Percentiles rank a stretch among this genome's conserved stretches.
Conservation (phyloP, 2,797 vertebrate species). For the Etheostoma nigrum region DNA sequence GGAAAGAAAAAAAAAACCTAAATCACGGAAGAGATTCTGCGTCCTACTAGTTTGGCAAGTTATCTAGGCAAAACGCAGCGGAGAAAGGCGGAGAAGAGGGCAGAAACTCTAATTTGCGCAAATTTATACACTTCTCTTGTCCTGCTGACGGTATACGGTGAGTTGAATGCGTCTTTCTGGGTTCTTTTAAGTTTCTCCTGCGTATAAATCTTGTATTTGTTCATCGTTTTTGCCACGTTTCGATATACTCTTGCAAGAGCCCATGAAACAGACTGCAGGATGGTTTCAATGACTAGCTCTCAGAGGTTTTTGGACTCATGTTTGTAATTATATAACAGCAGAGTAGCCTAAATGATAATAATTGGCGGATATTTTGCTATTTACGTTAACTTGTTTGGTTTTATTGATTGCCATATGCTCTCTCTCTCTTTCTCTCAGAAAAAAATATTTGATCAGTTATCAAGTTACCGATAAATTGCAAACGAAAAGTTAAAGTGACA, state of each 20-base stretch:
- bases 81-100: slow-evolving; percentile 72
- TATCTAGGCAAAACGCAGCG: slow-evolving; percentile 70
- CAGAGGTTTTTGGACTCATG: slow-evolving; percentile 14
- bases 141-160: slow-evolving; percentile 76
- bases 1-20: slow-evolving; percentile 73
- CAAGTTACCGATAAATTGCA: slow-evolving; percentile 38
- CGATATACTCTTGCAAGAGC: slow-evolving; percentile 69
- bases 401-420: slow-evolving; percentile 10
- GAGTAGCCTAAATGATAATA: neutral
- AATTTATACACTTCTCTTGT: slow-evolving; percentile 69
- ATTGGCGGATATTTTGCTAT: neutral
- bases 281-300: slow-evolving; percentile 46
- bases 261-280: slow-evolving; percentile 54
- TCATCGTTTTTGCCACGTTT: slow-evolving; percentile 85
- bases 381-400: neutral
- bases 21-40: slow-evolving; percentile 88
- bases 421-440: slow-evolving; percentile 14
- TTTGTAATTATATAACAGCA: slow-evolving; percentile 47
- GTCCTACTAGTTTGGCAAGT: slow-evolving; percentile 83
- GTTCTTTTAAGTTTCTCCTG: slow-evolving; percentile 27
- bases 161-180: slow-evolving; percentile 68
- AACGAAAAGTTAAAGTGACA: slow-evolving; percentile 42
- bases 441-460: slow-evolving; percentile 56
- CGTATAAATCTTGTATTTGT: slow-evolving; percentile 36
- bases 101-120: slow-evolving; percentile 67